phyloP scores from a whole-genome alignment of 2,888 invertebrate species.

The Holacanthella duospinosa region DNA sequence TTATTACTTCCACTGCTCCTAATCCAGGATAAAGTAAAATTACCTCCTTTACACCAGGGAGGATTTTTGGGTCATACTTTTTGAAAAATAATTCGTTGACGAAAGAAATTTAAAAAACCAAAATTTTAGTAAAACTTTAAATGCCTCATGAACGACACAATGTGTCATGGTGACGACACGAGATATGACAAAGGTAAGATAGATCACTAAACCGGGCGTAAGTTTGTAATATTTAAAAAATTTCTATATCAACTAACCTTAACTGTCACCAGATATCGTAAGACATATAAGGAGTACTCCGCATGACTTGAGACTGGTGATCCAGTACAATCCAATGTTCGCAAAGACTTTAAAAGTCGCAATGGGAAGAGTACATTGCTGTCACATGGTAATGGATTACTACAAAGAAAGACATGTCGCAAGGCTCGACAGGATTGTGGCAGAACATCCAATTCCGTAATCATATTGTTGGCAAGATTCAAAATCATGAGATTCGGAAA shows the following conservation, averaged over 20 bases:
- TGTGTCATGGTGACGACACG: too few relatives aligned
- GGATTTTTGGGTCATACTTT: too few relatives aligned
- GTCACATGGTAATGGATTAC: conserved; percentile 31
- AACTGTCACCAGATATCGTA: conserved; percentile 19
- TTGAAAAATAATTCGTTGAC: too few relatives aligned
- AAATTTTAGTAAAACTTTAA: too few relatives aligned
- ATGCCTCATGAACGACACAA: too few relatives aligned
- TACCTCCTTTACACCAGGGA: not conserved
- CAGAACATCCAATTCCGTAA: conserved; percentile 25
- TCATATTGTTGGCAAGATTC: conserved; percentile 29
- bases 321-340: conserved; percentile 25
- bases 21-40: not conserved
- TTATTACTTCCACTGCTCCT: too few relatives aligned
- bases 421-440: conserved; percentile 26
- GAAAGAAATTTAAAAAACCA: too few relatives aligned
- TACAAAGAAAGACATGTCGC: conserved; percentile 27
- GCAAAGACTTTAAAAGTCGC: conserved; percentile 16
- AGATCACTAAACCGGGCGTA: not conserved
- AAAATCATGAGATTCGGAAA: conserved; percentile 32
- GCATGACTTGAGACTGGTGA: conserved; percentile 30
- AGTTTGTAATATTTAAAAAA: not conserved
- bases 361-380: conserved; percentile 19
- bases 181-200: too few relatives aligned
- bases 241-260: conserved; percentile 17
- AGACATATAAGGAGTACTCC: conserved; percentile 26